Percentiles rank a stretch among this genome's conserved stretches.
These are phyloP conservation scores for Callionymus lyra DNA, from an alignment of 2,113 vertebrate genomes.

Conservation along the genomic window DNA sequence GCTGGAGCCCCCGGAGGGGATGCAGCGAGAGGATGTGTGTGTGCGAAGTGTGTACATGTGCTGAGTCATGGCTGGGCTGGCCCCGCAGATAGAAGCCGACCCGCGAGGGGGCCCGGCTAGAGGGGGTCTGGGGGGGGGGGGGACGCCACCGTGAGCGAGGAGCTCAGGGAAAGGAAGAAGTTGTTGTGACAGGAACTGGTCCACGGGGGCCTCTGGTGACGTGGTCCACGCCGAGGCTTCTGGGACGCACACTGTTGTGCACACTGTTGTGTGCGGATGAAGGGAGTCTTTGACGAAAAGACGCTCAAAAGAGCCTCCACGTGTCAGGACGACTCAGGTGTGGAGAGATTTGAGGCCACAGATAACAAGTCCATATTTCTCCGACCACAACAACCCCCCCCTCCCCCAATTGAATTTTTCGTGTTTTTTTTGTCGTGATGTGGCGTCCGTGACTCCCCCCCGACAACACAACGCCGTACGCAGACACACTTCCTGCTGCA, in stretches of 20 bases:
- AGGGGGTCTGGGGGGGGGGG: constrained; percentile 36
- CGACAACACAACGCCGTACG: constrained; percentile 5
- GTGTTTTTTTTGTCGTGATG: constrained; percentile 52
- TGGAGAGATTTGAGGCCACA: constrained; percentile 19
- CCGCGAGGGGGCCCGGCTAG: constrained; percentile 51
- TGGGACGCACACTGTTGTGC: constrained; percentile 1
- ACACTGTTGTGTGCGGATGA: constrained; percentile 23
- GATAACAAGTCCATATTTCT: constrained; percentile 48
- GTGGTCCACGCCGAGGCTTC: constrained; percentile 47
- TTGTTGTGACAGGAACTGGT: constrained; percentile 55
- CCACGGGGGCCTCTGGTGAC: constrained; percentile 53
- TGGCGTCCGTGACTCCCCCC: constrained; percentile 25
- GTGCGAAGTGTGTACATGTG: constrained; percentile 44
- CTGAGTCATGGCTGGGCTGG: constrained; percentile 80
- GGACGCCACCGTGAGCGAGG: constrained; percentile 42
- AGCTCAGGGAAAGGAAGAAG: constrained; percentile 49
- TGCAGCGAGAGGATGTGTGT: constrained; percentile 39
- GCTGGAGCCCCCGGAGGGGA: constrained; percentile 34
- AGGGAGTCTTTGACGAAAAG: neutral
- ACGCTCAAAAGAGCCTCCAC: constrained; percentile 2
- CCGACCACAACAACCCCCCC: constrained; percentile 22
- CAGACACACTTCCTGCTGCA: constrained; percentile 34
- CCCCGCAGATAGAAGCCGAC: constrained; percentile 62
- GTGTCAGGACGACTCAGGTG: constrained; percentile 2
- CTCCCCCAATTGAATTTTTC: constrained; percentile 20